Evolutionary conservation across 1,140 invertebrate species (phyloP).

Genomic region (Neodiprion virginianus): DNA sequence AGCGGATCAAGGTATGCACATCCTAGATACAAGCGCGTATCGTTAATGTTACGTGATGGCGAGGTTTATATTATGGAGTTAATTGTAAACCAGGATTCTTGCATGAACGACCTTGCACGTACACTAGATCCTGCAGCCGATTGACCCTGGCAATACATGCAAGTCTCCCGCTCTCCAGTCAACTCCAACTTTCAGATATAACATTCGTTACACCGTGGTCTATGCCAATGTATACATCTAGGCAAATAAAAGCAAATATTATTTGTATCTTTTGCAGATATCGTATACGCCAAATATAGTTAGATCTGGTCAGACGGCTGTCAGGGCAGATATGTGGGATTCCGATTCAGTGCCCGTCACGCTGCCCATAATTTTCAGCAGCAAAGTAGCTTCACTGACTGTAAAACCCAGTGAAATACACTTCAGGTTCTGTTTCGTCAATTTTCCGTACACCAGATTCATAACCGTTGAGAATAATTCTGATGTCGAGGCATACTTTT

Average conservation of each 20-base stretch:
- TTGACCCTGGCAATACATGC: not conserved
- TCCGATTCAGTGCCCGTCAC: slow-evolving; percentile 38
- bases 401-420: slow-evolving; percentile 40
- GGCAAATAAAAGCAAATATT: not conserved
- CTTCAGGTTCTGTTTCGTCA: slow-evolving; percentile 45
- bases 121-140: no score
- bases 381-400: slow-evolving; percentile 32
- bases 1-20: slow-evolving; percentile 40
- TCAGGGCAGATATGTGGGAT: slow-evolving; percentile 42
- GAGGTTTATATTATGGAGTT: no score
- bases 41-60: no score
- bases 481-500: slow-evolving; percentile 47
- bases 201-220: not conserved
- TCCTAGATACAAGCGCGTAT: not conserved
- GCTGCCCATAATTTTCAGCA: slow-evolving; percentile 39
- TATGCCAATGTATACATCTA: not conserved
- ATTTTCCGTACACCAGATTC: slow-evolving; percentile 39
- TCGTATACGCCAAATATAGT: slow-evolving; percentile 42
- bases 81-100: no score
- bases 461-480: slow-evolving; percentile 44
- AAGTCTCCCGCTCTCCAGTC: slow-evolving; percentile 10
- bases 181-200: slow-evolving; percentile 15
- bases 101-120: no score
- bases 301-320: slow-evolving; percentile 25
- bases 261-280: slow-evolving; percentile 29